Conservation (phyloP, 2,797 vertebrate genomes). For the Liasis olivaceus region DNA sequence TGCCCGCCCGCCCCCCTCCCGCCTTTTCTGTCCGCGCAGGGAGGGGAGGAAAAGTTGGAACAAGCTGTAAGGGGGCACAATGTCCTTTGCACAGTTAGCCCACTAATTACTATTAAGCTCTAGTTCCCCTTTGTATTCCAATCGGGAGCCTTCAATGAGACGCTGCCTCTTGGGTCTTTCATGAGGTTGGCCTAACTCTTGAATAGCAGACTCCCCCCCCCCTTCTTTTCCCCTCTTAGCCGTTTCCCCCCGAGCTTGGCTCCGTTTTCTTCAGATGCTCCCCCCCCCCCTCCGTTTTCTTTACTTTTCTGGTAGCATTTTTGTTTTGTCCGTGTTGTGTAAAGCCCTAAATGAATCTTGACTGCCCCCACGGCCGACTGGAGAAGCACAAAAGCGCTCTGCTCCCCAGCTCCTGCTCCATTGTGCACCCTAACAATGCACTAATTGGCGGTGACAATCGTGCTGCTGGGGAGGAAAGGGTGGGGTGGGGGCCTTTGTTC, state of each 20-base stretch:
- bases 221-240: conserved; percentile 40
- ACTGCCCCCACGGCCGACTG: conserved; percentile 92
- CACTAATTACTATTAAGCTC: conserved; percentile 80
- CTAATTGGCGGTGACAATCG: conserved; percentile 98
- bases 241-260: conserved; percentile 9
- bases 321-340: conserved; percentile 86
- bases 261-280: conserved; percentile 45
- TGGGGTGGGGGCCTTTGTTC: conserved; percentile 76
- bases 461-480: conserved; percentile 62
- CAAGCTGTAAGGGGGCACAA: conserved; percentile 68
- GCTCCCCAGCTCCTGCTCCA: conserved; percentile 90
- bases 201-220: conserved; percentile 58
- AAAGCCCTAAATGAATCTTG: conserved; percentile 92
- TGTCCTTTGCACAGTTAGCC: conserved; percentile 75
- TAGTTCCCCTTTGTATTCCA: conserved; percentile 71
- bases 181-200: conserved; percentile 71
- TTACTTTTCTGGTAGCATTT: conserved; percentile 88
- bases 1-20: not conserved
- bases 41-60: conserved; percentile 65
- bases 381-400: conserved; percentile 89
- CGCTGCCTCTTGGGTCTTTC: conserved; percentile 75
- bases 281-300: conserved; percentile 68
- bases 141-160: conserved; percentile 70
- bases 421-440: conserved; percentile 90
- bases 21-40: conserved; percentile 33